Base-by-base conservation (phyloP, 2,113 vertebrate species). In the Ctenodactylus gundi region DNA sequence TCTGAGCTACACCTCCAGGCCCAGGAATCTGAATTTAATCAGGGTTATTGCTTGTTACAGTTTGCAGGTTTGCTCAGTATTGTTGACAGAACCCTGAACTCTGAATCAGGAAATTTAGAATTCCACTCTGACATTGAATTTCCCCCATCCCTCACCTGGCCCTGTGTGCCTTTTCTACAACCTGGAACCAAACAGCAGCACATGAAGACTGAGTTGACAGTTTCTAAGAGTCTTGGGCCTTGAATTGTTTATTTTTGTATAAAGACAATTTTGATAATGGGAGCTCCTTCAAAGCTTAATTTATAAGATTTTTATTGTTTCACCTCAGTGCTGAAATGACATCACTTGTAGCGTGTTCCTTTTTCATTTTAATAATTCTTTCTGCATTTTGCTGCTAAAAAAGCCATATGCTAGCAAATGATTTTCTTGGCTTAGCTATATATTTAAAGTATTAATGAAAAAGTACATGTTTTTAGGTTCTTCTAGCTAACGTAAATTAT, bases 401-500 rank as follows among this genome's bases (percentile, higher is more conserved):
- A 84, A 72, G 49, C 6, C 39, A 36, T 75, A 75, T 29, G 58
- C 44, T 68, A 88, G 62, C 31, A 68, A 60, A 57, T 34, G 39
- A 57, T 51, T 62, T 88, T 91, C 44, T 95, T 75, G 23, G 15
- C 29, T 62, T 41, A 51, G 18, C 20, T 85, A 41, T 72, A 13
- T 70, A 67, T 85, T 60, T 51, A 85, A 94, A 80, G 11, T 88
- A 82, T 85, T 95, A 62, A 85, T 83, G 60, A 90, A 94, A 92
- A 93, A 90, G 10, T 39, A 34, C 46, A 23, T 82, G 17, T 55
- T 91, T 94, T 93, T 23, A 93, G 46, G 23, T 91, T 83, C 36
- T 85, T 85, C 44, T 73, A 92, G 44, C 1, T 77, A 85, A 44
- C 27, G 46, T 75, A 83, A 58, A 29, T 55, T 41, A 82, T 92